Base-by-base conservation (phyloP, 1,140 invertebrate genomes). In the Oryzaephilus surinamensis region DNA sequence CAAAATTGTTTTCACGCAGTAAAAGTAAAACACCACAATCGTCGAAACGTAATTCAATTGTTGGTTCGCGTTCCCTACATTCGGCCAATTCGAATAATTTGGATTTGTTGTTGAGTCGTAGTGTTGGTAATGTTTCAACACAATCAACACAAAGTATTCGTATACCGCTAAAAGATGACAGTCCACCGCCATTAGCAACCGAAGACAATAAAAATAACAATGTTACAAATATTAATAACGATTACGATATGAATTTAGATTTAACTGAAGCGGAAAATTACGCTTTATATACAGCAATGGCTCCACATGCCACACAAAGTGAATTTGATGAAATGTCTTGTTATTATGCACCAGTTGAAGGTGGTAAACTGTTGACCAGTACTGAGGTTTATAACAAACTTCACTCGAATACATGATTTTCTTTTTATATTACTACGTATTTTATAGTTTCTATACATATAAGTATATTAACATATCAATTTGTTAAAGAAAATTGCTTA, bases 321-420 rank as follows among this genome's bases (percentile, higher is more conserved):
- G 86, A 90, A 55, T 89, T 89, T 54, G 85, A 89, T 52, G 86
- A 90, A 54, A 76, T 79, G 54, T 87, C 83, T 15, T 83, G 79
- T 59, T 89, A 86, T 59, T 89, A 89, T 57, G 82, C 82, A 21
- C 77, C 83, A 2, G 79, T 88, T 6, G 84, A 88, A 58, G 81
- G 76, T 12, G 76, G 77, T 18, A 80, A 81, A 59, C 72, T 75
- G 38, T 52, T 72, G 2, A 58, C 51, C 0, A 60, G 64, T 5
- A 57, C 45, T 3, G 51, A 54, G 29, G 38, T 51, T 11, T 40
- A 45, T 17, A 21, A 46, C 3, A 47, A 45, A 31, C 24, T 52
- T 12, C 40, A 43, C n/a, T 43, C 43, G 16, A 52, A 50, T 43
- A 56, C 50, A 39, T 54, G 42, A 53, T 43, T 21, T 41, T 17